phyloP scores from a whole-genome alignment of 2,797 vertebrate species.

The Aulostomus chinensis region DNA sequence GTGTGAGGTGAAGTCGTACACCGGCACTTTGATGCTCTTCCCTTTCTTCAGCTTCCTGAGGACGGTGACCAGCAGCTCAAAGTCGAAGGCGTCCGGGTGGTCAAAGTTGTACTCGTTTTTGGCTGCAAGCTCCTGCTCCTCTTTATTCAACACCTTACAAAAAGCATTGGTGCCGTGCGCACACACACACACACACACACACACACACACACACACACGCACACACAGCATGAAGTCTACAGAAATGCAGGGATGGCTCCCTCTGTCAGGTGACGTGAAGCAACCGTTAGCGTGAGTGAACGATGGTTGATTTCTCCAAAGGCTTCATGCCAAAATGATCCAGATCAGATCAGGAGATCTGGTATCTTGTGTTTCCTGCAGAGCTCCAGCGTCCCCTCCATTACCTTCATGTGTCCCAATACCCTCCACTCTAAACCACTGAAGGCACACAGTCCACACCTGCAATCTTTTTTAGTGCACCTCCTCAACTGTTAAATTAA shows the following conservation, averaged over 20 bases:
- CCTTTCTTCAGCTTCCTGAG: constrained; percentile 96
- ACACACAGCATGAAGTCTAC: no score
- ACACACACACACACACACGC: no score
- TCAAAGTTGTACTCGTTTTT: constrained; percentile 96
- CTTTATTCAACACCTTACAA: constrained; percentile 41
- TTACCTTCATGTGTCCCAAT: no score
- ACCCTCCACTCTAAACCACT: background rate
- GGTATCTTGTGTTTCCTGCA: no score
- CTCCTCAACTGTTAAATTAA: background rate
- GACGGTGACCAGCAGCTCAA: constrained; percentile 89
- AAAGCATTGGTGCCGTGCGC: no score
- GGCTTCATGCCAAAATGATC: no score
- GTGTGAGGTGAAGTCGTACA: constrained; percentile 96
- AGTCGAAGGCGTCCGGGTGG: constrained; percentile 96
- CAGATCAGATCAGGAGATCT: no score
- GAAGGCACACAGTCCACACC: background rate
- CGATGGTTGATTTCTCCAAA: no score
- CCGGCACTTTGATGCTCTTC: constrained; percentile 95
- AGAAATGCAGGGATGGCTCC: no score
- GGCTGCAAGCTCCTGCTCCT: constrained; percentile 88
- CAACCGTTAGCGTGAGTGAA: no score
- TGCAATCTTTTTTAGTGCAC: background rate
- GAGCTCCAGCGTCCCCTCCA: no score
- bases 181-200: background rate
- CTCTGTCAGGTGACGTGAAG: no score